phyloP scores from a whole-genome alignment of 1,140 invertebrate species.

The Cydia fagiglandana region DNA sequence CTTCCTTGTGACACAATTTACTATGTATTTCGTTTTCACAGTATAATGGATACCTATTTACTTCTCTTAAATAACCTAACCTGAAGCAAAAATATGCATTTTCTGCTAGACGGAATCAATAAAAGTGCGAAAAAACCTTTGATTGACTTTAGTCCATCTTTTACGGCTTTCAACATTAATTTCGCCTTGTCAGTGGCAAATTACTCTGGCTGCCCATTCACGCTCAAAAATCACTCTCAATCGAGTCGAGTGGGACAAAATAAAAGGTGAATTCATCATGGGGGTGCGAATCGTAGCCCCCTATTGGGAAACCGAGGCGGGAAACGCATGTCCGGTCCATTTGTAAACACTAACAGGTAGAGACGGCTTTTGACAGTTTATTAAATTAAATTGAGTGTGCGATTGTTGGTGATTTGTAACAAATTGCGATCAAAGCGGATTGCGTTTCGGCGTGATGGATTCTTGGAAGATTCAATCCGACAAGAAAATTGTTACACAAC shows the following conservation, averaged over 20 bases:
- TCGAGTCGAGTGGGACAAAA: constrained; percentile 76
- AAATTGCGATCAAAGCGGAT: constrained; percentile 36
- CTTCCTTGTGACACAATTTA: too few relatives aligned
- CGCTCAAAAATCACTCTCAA: constrained; percentile 77
- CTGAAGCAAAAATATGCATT: neutral
- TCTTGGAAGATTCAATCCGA: constrained; percentile 20
- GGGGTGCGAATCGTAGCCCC: constrained; percentile 69
- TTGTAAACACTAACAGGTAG: constrained; percentile 73
- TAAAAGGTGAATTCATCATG: constrained; percentile 76
- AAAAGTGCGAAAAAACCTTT: constrained; percentile 47
- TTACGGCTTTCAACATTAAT: constrained; percentile 74
- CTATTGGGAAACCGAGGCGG: constrained; percentile 66
- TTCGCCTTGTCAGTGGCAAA: constrained; percentile 74
- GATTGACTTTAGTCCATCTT: constrained; percentile 69
- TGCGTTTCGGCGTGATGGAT: constrained; percentile 34
- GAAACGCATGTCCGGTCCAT: constrained; percentile 75
- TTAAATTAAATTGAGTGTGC: constrained; percentile 67
- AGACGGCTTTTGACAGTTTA: constrained; percentile 68
- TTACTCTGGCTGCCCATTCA: constrained; percentile 74
- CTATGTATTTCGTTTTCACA: too few relatives aligned
- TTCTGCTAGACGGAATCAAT: constrained; percentile 35
- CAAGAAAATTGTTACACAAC: constrained; percentile 15
- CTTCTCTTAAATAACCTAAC: neutral
- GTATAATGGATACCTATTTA: neutral
- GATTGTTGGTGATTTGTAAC: constrained; percentile 44